Base-by-base conservation (phyloP, 2,797 vertebrate species). In the Hypotaenidia okinawae region DNA sequence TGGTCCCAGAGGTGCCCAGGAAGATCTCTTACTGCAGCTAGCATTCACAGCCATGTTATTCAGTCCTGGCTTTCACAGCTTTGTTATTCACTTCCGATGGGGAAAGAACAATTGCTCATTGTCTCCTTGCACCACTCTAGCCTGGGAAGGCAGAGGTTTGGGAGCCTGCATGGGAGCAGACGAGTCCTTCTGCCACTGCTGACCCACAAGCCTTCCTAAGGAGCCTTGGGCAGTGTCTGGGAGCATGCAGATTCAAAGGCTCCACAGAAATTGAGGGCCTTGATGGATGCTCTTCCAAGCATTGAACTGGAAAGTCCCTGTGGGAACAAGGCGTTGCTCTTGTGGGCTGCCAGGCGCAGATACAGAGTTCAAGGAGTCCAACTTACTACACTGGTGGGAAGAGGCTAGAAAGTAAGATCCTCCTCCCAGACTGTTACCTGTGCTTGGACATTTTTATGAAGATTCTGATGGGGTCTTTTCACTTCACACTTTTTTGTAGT, bases 301-400 rank as follows among this genome's bases (percentile, higher is more conserved):
- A 39, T 3, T 87, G 88, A 80, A 33, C 59, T 90, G 90, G 90
- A 93, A 97, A 94, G 80, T 90, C 93, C 88, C 84, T 67, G 63
- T 80, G 67, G 68, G 45, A 93, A 28, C 24, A 52, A 67, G 63
- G 47, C 66, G 4, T 59, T 87, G 72, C 51, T 91, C 58, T 39
- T 74, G 73, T 64, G 68, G 85, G 66, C 64, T 91, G 75, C 63
- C 72, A 89, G 70, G 52, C 64, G 69, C 21, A 77, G 78, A 87
- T 55, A 64, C 24, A 92, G 39, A 72, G 75, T 75, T 92, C 78
- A 84, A 79, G 69, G 85, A 70, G 24, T 89, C 54, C 27, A 23
- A 90, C 13, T 58, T 62, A 23, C 87, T 47, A n/a, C 30, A 24
- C 5, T 85, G 81, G 74, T 72, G 62, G 55, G n/a, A 47, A 90